Evolutionary conservation across 1,140 invertebrate species (phyloP), one percentile per base, ranked within the genome.

Genomic region (Drosophila leontia): DNA sequence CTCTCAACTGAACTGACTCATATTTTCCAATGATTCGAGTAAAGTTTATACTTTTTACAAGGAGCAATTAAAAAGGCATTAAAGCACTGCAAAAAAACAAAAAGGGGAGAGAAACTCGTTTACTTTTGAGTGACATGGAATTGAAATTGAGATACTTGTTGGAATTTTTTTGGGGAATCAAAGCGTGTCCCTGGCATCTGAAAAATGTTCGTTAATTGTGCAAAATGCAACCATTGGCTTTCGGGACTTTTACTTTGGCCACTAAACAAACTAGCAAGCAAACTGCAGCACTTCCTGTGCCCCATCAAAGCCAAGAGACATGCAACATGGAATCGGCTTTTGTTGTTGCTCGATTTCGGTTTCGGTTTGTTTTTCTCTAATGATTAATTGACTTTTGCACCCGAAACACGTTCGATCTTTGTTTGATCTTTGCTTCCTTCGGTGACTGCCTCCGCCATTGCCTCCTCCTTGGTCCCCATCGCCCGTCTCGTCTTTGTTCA

Each of bases 351-450:
- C 29, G 11, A 29, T 34, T 50, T 57, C 32, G 19, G 11, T 12
- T 17, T 56, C 53, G 19, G 17, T 67, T 67, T 37, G 55, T 63
- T 87, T 86, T 69, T 75, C 80, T 77, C 67, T 83, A 88, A 87
- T 87, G 83, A 87, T 87, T 87, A 87, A 87, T 87, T 87, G 83
- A 87, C 83, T 87, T 87, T 87, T 87, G 83, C 83, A 82, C 82
- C 75, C 45, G 60, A 85, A 87, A 87, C 82, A 87, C 83, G 83
- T 86, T 87, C 75, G 82, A 87, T 86, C 71, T 82, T 71, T 77
- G 76, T 83, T 83, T 80, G 76, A 82, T 74, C 68, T 57, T 34
- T 45, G 47, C 79, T 81, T 84, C 63, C 82, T 69, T 69, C 37
- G 67, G 48, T 23, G 32, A 26, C 63, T 58, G 47, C 17, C 59